Evolutionary conservation across 2,888 invertebrate genomes (phyloP), one percentile per base, ranked within the genome.

Genomic region (Acanthosepion esculentum): DNA sequence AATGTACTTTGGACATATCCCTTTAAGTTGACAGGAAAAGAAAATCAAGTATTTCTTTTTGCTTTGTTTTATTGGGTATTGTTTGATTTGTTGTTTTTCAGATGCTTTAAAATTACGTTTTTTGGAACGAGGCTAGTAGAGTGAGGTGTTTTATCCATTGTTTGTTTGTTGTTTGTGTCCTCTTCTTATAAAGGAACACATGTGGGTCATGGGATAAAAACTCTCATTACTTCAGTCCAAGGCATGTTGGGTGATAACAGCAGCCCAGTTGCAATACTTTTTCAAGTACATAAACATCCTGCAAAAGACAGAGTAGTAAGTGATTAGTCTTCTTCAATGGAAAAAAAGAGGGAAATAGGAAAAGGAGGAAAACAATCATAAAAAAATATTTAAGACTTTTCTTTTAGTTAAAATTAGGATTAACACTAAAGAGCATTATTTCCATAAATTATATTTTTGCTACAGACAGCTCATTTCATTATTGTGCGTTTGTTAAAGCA

Each of bases 211-310:
- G 78, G n/a, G n/a, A 78, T 33, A 78, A 78, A 78, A n/a, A 15
- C 29, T 10, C 78, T 15, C n/a, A 33, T 78, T 33, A 53, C 50
- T 93, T 93, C 93, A 93, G 53, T 93, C 93, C 93, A 93, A 93
- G n/a, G 93, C 50, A 50, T 93, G 93, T 15, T 93, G 94, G 12
- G 95, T 95, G 93, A 95, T 95, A 50, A 95, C 95, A 50, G 95
- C 95, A 48, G 96, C 94, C 95, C 95, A 95, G 94, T 96, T 95
- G 94, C 96, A 96, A 95, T 96, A 96, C 95, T 96, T 96, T 95
- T 96, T 96, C 94, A 96, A 95, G 95, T 96, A 96, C 94, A 96
- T 95, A 92, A 96, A 95, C 95, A 96, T 96, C 94, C 96, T 96
- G 96, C 93, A 96, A 96, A 91, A 91, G 50, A 55, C 53, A 55